These are phyloP conservation scores for Oncorhynchus masou DNA, from an alignment of 2,113 vertebrate species.

Conservation along the genomic window DNA sequence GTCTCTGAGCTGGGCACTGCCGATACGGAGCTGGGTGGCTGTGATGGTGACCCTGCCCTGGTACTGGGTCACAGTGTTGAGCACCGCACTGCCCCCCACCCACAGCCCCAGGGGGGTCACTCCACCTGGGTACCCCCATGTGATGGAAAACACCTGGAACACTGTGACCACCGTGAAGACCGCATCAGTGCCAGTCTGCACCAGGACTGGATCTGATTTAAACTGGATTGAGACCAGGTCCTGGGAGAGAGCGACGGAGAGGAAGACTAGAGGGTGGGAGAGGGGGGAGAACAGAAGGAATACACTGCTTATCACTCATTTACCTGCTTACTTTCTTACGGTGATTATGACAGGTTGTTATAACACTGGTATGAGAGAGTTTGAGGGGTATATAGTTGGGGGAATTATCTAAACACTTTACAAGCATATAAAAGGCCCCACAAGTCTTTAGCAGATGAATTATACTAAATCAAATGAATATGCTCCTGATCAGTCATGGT, in stretches of 20 bases:
- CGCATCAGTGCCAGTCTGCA: conserved; percentile 33
- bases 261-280: conserved; percentile 30
- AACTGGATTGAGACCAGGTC: conserved; percentile 61
- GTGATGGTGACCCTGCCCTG: conserved; percentile 62
- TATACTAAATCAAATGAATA: conserved; percentile 48
- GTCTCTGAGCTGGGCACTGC: conserved; percentile 52
- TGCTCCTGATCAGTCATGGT: conserved; percentile 45
- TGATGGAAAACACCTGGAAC: conserved; percentile 44
- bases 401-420: conserved; percentile 27
- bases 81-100: fast-evolving
- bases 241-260: conserved; percentile 49
- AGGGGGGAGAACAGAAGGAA: not conserved
- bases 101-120: conserved; percentile 52
- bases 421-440: conserved; percentile 26
- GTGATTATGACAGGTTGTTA: too few relatives aligned
- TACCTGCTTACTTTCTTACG: too few relatives aligned
- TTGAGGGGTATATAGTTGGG: conserved; percentile 7
- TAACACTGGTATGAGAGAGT: not conserved
- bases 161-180: conserved; percentile 59
- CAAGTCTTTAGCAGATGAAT: not conserved
- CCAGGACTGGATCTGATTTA: conserved; percentile 53
- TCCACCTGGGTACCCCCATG: conserved; percentile 52
- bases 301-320: not conserved
- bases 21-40: conserved; percentile 64
- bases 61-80: conserved; percentile 55